Base-by-base conservation (phyloP, 2,797 vertebrate species). In the Myripristis jacobus region DNA sequence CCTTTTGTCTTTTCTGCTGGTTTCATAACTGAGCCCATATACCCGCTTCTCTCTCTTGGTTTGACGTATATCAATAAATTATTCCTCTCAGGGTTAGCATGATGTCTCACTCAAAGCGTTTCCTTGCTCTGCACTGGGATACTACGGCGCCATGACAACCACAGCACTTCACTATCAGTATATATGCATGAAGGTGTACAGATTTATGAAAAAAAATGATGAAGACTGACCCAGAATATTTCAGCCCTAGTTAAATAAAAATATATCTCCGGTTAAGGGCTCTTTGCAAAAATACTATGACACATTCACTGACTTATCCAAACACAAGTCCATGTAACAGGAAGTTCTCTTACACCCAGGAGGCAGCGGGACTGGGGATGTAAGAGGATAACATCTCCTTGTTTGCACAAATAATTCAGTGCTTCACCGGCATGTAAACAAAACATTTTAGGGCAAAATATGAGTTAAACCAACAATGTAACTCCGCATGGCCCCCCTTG, bases 41-140 rank as follows among this genome's bases (percentile, higher is more conserved):
- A 64, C 70, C 36, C 66, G 22, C 69, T 56, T 59, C 63, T 25
- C 70, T 80, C 70, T 24, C 67, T 78, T 19, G 60, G 80, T 85
- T 95, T 95, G 95, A 96, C 92, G 91, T 93, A 92, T 95, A 95
- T 96, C 95, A 96, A 96, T 96, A 96, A 96, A 96, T 95, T 92
- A 96, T 95, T 81, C 91, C 92, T 95, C 92, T 93, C 89, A 93
- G 92, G 92, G 88, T 93, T 87, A 86, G 93, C 82, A 90, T 95
- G 95, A 97, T 96, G 94, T 95, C 95, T 97, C 94, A 96, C 94
- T 96, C 94, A 93, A 89, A 95, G 91, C 85, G 92, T 93, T 89
- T 89, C 64, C 55, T 51, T 16, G 22, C 76, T 41, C n/a, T 58
- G 44, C 56, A 19, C n/a, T 55, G 60, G 48, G 48, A 65, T 55